Base-by-base conservation (phyloP, 2,888 invertebrate genomes). In the Papilio elwesi region DNA sequence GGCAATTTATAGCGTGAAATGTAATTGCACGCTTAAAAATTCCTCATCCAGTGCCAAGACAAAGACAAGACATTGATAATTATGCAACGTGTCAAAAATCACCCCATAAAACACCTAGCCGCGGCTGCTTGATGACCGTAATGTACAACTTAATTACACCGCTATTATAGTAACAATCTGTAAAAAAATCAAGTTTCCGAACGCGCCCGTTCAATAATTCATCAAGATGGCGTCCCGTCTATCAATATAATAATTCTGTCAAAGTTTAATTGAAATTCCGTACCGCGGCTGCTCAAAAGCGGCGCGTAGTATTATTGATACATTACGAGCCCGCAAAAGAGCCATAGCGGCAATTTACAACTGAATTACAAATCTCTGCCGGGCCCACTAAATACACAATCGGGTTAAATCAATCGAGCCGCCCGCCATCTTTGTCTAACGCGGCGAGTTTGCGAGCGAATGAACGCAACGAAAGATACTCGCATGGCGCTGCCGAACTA, bases 221-320 rank as follows among this genome's bases (percentile, higher is more conserved):
- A 90, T 85, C 86, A 88, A 85, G 78, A 88, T 90, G 86, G 90
- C 87, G 82, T 77, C 79, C 81, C 79, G 87, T 89, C 91, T 90
- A 91, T 92, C 90, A 90, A 89, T 89, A 89, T 90, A 92, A 93
- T 93, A 93, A 92, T 92, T 88, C 92, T 91, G 92, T 93, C 93
- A 92, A 90, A 88, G 80, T 89, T 88, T 89, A 93, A 93, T 93
- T 92, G 92, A 90, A 91, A 91, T 92, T 92, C 92, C 84, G 87
- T 84, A 85, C 83, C 78, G 81, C 80, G 79, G 77, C 78, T 82
- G 82, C 76, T 80, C 83, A 86, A 88, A 87, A 89, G 87, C 85
- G 77, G 70, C 81, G 82, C 82, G 84, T 86, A 83, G 81, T 89
- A 90, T 89, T 93, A 93, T 93, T 93, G 92, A 93, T 92, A 93